Conservation (phyloP, 2,113 vertebrate genomes). For the Hippolais icterina region DNA sequence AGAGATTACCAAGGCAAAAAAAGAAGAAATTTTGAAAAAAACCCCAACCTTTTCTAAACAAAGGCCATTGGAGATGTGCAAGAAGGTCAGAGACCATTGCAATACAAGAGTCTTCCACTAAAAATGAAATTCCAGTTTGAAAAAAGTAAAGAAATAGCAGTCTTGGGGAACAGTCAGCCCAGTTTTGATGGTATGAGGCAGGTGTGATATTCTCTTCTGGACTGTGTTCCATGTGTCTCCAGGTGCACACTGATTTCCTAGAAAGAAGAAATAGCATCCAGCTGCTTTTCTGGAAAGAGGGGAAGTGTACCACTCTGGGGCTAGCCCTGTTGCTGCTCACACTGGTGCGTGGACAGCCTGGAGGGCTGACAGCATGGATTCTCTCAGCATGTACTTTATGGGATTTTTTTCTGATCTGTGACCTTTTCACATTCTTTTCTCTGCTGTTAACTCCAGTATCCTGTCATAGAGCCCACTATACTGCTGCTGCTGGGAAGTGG, state of each 20-base stretch:
- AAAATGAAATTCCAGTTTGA: neutral
- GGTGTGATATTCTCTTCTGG: slow-evolving; percentile 1
- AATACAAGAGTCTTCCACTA: neutral
- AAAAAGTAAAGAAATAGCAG: neutral
- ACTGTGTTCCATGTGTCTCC: neutral
- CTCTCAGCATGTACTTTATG: fast-evolving
- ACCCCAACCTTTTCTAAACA: neutral
- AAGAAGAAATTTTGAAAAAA: neutral
- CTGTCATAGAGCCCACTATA: neutral
- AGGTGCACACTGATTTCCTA: neutral
- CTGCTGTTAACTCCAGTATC: neutral
- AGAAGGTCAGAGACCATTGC: neutral
- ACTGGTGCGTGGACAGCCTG: neutral
- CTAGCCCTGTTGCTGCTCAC: neutral
- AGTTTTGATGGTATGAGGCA: neutral
- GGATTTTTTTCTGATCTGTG: neutral
- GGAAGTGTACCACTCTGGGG: neutral
- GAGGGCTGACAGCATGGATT: neutral
- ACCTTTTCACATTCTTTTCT: neutral
- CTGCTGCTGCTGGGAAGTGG: neutral
- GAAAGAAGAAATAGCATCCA: neutral
- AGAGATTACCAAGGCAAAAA: neutral
- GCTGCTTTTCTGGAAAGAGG: neutral
- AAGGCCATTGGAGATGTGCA: neutral
- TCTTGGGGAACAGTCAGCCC: neutral